Evolutionary conservation across 2,888 invertebrate genomes (phyloP).

Genomic region (Pristionchus mayeri): DNA sequence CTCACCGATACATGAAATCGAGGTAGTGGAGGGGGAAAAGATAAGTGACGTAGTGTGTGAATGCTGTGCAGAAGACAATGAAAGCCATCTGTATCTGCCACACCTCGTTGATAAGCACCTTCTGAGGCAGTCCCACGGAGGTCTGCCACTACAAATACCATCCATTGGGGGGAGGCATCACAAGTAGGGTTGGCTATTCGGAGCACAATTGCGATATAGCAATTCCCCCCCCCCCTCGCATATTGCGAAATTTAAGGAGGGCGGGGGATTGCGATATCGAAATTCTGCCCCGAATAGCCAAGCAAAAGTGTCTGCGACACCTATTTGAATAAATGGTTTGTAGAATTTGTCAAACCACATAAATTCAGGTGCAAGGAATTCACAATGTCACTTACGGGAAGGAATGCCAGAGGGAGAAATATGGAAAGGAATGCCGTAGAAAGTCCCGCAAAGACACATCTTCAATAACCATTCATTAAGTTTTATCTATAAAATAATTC

Average conservation of each 20-base stretch:
- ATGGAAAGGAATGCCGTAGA: conserved; percentile 90
- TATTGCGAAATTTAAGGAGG: too few relatives aligned
- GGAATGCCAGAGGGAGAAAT: conserved; percentile 91
- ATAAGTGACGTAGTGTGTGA: conserved; percentile 86
- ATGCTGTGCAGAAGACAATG: conserved; percentile 88
- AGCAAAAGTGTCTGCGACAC: too few relatives aligned
- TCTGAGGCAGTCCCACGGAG: conserved; percentile 62
- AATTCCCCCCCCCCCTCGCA: too few relatives aligned
- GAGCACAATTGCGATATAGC: too few relatives aligned
- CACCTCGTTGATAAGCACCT: conserved; percentile 66
- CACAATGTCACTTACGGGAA: conserved; percentile 82
- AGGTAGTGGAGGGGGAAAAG: conserved; percentile 84
- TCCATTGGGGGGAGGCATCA: too few relatives aligned
- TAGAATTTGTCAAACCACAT: conserved; percentile 24
- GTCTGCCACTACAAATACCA: conserved; percentile 73
- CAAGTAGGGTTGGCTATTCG: too few relatives aligned
- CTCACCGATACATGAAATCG: conserved; percentile 85
- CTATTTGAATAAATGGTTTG: too few relatives aligned
- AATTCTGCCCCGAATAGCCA: too few relatives aligned
- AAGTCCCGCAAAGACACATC: conserved; percentile 87
- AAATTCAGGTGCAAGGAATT: not conserved
- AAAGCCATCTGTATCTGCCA: conserved; percentile 84
- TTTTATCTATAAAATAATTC: too few relatives aligned
- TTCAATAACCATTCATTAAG: not conserved
- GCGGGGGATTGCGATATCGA: too few relatives aligned